Evolutionary conservation across 2,888 invertebrate genomes (phyloP), one percentile per base, ranked within the genome.

Genomic region (Tachina grossa): DNA sequence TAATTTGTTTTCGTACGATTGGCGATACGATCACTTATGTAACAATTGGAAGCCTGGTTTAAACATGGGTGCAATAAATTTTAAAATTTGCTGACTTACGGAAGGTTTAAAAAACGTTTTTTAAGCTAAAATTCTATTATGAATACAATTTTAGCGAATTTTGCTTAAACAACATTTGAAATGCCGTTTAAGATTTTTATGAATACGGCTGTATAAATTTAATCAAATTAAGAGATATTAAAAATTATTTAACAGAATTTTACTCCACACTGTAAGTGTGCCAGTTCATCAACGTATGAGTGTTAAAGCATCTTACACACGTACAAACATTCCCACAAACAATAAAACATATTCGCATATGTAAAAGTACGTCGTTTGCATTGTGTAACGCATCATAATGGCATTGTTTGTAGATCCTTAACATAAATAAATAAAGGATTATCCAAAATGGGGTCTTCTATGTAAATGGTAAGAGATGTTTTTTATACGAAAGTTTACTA

Each of bases 381-480:
- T 74, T 78, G 78, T 78, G 69, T 75, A 75, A 75, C 75, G 69
- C 65, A 77, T 79, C 49, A 74, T 61, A 75, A 78, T 75, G 75
- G 51, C 74, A 84, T 84, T 79, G 74, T 79, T 75, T 75, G 69
- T 51, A 84, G 74, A 79, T 84, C 83, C 83, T 84, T 79, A 61
- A 84, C 79, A 79, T 75, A 75, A 79, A 72, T 72, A 59, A 71
- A 84, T 84, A 75, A 84, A 84, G 83, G 83, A 84, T 84, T 84
- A 84, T 79, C 55, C 65, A 71, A 45, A 31, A n/a, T 66, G 76
- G 53, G 71, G 74, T 75, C 63, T 84, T 84, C 79, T 69, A 79
- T 84, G 83, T 69, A 79, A 75, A 63, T 76, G 63, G 49, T 69
- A 59, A 19, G 55, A 55, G 51, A 83, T 83, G 72, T 66, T 66